These are phyloP conservation scores for Anolis apletophallus DNA, from an alignment of 2,797 vertebrate genomes.

Conservation along the genomic window DNA sequence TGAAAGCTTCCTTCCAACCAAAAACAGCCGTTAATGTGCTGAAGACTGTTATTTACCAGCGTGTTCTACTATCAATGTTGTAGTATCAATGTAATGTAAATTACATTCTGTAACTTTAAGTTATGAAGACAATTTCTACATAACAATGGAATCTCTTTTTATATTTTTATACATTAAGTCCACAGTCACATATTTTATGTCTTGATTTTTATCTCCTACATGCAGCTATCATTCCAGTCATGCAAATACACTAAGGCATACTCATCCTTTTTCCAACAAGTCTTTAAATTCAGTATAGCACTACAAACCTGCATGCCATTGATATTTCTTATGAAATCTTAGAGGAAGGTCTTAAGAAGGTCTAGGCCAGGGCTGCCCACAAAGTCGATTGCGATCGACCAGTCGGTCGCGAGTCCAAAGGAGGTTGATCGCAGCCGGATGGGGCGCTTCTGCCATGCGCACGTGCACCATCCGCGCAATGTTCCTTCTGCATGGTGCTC, in stretches of 20 bases:
- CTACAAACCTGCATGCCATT: conserved; percentile 7
- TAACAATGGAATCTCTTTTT: conserved; percentile 20
- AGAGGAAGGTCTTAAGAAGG: not conserved
- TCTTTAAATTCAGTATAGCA: not conserved
- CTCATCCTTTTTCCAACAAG: not conserved
- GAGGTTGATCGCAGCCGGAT: too few species aligned
- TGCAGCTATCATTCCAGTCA: conserved; percentile 54
- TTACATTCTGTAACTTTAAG: conserved; percentile 3
- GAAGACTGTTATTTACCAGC: not conserved
- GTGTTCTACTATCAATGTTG: too few species aligned
- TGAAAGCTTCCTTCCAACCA: not conserved
- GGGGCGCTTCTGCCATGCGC: too few species aligned
- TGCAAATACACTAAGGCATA: conserved; percentile 37
- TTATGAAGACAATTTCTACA: not conserved
- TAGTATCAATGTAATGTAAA: conserved; percentile 11
- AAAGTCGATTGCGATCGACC: too few species aligned
- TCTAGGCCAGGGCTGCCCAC: too few species aligned
- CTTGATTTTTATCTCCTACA: conserved; percentile 40
- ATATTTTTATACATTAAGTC: conserved; percentile 33
- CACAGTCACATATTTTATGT: conserved; percentile 12
- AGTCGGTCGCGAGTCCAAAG: too few species aligned
- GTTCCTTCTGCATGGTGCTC: too few species aligned
- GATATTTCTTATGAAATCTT: not conserved
- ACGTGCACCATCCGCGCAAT: too few species aligned
- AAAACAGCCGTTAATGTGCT: not conserved